These are phyloP conservation scores for Bergia sp. DNA, from an alignment of 92 coral and sea anemone genomes.

Conservation along the genomic window DNA sequence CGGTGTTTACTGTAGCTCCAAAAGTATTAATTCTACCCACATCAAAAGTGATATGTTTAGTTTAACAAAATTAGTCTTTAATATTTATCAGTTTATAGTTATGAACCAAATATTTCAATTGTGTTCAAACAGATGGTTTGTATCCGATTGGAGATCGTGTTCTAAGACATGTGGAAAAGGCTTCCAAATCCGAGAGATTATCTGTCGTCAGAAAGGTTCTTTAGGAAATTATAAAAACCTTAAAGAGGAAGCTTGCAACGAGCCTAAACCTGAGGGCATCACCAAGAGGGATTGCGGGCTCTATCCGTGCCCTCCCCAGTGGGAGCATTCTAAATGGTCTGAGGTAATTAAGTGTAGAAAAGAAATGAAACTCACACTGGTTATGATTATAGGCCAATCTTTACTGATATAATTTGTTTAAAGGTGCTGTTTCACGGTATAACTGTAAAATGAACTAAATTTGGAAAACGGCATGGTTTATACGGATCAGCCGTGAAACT, in stretches of 20 bases:
- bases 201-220: background rate
- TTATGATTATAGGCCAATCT: too few species aligned
- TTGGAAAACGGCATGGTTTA: too few species aligned
- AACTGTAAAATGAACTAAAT: too few species aligned
- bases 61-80: background rate
- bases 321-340: background rate
- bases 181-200: constrained; percentile 40
- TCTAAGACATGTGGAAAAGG: constrained; percentile 83
- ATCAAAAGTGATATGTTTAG: too few species aligned
- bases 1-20: too few species aligned
- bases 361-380: too few species aligned
- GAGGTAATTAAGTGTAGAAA: background rate
- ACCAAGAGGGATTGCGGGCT: background rate
- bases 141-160: constrained; percentile 72
- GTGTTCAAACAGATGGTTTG: constrained; percentile 62
- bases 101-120: background rate
- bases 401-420: too few species aligned
- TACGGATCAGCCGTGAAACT: too few species aligned
- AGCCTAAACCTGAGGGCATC: background rate
- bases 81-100: background rate
- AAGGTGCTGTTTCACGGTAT: too few species aligned
- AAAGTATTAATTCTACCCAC: background rate
- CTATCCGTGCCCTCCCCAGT: background rate
- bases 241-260: background rate
- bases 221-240: background rate